Evolutionary conservation across 2,797 vertebrate species (phyloP).

Genomic region (Pangasius macronema): DNA sequence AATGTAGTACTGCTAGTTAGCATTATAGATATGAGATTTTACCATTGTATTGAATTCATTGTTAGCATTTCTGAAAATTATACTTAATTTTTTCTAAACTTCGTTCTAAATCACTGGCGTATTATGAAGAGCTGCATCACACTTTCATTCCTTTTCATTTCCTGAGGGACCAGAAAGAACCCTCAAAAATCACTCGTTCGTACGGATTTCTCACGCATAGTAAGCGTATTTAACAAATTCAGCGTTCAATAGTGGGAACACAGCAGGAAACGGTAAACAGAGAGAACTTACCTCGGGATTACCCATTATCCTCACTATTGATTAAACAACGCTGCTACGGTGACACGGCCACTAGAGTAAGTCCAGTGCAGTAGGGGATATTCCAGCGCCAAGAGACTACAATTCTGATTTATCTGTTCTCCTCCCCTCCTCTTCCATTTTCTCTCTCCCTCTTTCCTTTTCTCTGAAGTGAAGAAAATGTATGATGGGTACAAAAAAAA

Average conservation of each 20-base stretch:
- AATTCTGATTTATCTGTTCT: constrained; percentile 42
- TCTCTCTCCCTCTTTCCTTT: neutral
- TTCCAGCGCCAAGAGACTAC: constrained; percentile 55
- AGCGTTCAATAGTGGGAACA: too few species aligned
- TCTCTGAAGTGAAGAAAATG: neutral
- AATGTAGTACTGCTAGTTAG: too few species aligned
- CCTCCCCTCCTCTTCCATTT: neutral
- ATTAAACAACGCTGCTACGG: constrained; percentile 63
- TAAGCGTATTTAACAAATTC: too few species aligned
- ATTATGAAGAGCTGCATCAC: neutral
- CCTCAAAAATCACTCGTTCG: neutral
- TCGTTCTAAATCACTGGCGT: neutral
- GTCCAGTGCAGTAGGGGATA: constrained; percentile 40
- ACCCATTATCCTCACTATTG: constrained; percentile 58
- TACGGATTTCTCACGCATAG: too few species aligned
- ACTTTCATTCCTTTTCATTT: neutral
- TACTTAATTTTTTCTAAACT: neutral
- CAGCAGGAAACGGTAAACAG: too few species aligned
- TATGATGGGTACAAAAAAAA: neutral
- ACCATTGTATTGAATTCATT: neutral
- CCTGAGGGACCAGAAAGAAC: neutral
- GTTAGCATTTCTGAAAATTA: neutral
- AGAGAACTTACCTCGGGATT: too few species aligned
- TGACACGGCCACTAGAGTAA: constrained; percentile 42
- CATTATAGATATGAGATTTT: neutral